These are phyloP conservation scores for Lordiphosa collinella DNA, from an alignment of 1,140 invertebrate species.

Conservation along the genomic window DNA sequence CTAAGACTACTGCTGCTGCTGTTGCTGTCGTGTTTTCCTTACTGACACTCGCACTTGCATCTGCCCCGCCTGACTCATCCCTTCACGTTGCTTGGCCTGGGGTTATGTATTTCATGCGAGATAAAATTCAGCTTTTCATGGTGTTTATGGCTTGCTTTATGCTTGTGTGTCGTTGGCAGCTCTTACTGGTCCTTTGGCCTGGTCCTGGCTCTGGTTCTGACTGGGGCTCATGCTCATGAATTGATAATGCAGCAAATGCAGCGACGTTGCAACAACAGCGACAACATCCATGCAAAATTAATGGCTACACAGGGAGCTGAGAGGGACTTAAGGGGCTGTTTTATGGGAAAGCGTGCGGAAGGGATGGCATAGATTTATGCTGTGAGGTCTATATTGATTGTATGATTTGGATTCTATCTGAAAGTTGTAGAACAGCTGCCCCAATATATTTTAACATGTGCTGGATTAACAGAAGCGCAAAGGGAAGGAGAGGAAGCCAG, in stretches of 20 bases:
- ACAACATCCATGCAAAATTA: constrained; percentile 57
- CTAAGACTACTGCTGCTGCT: constrained; percentile 29
- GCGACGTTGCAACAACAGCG: constrained; percentile 38
- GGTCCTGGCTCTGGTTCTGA: constrained; percentile 7
- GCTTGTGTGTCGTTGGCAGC: constrained; percentile 15
- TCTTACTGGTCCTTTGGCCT: constrained; percentile 29
- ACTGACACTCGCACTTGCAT: constrained; percentile 11
- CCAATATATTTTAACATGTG: too few relatives aligned
- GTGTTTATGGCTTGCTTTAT: constrained; percentile 59
- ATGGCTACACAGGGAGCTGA: constrained; percentile 36
- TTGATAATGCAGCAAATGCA: constrained; percentile 72
- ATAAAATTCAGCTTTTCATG: constrained; percentile 45
- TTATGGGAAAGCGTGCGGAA: too few relatives aligned
- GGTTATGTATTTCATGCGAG: constrained; percentile 42
- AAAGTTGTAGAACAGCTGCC: too few relatives aligned
- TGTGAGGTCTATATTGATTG: too few relatives aligned
- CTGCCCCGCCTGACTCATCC: constrained; percentile 7
- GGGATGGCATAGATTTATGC: too few relatives aligned
- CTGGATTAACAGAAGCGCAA: not conserved
- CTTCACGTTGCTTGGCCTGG: not conserved
- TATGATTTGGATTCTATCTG: too few relatives aligned
- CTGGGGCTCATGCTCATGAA: constrained; percentile 53
- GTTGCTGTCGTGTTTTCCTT: constrained; percentile 18
- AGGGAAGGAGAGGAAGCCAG: not conserved
- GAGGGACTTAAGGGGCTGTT: too few relatives aligned